Evolutionary conservation across 2,113 vertebrate species (phyloP).

Genomic region (Lagenorhynchus albirostris): DNA sequence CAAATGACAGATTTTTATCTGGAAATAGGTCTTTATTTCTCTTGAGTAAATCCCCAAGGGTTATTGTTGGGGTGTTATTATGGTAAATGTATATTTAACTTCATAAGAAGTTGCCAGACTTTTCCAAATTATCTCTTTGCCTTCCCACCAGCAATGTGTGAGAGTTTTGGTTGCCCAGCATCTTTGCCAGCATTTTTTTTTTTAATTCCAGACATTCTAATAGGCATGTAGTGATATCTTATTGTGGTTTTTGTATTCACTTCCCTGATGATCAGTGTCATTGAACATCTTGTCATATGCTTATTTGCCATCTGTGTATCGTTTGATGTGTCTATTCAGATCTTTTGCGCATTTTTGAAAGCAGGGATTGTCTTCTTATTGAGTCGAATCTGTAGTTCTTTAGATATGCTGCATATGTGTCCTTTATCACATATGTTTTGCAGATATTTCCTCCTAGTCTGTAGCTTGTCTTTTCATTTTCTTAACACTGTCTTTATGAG

Average conservation of each 20-base stretch:
- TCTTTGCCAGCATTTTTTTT: not conserved
- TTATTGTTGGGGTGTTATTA: not conserved
- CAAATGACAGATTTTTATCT: not conserved
- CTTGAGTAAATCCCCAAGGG: not conserved
- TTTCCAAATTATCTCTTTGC: not conserved
- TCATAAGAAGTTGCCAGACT: not conserved
- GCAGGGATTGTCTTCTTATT: not conserved
- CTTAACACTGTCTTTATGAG: not conserved
- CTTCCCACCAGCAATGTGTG: not conserved
- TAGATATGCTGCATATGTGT: not conserved
- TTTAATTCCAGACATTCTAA: not conserved
- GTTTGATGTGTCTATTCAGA: not conserved
- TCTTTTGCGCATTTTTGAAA: not conserved
- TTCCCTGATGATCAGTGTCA: not conserved
- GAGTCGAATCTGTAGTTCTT: not conserved
- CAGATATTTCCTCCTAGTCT: not conserved
- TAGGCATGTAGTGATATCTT: not conserved
- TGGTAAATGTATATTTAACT: not conserved
- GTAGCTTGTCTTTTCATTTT: not conserved
- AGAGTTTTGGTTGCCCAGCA: not conserved
- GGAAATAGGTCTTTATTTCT: constrained; percentile 19
- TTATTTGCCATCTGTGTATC: not conserved
- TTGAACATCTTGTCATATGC: not conserved
- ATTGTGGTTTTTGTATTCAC: not conserved
- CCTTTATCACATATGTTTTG: not conserved